Conservation (phyloP, 23 tunicate genomes). For the Ciona savignyi region DNA sequence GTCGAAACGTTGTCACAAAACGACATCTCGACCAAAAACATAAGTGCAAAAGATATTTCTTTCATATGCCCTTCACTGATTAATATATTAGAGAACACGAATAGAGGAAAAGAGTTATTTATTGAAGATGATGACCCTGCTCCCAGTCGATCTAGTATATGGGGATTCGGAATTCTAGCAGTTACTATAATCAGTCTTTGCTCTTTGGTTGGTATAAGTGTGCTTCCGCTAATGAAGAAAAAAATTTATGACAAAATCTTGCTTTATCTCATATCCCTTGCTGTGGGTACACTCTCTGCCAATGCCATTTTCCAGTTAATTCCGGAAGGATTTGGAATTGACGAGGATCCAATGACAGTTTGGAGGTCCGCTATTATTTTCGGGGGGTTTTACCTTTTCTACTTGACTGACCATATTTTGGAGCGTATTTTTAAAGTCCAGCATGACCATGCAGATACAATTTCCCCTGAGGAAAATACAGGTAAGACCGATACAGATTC, state of each 20-base stretch:
- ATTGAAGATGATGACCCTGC: background rate
- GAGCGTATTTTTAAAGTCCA: slow-evolving; percentile 26
- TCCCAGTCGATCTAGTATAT: slow-evolving; percentile 12
- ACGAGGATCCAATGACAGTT: slow-evolving; percentile 47
- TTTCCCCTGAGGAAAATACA: too few species aligned
- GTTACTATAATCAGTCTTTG: slow-evolving; percentile 60
- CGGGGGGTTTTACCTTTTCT: slow-evolving; percentile 63
- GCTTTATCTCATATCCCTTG: slow-evolving; percentile 38
- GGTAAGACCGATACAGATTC: too few species aligned
- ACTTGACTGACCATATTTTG: slow-evolving; percentile 35
- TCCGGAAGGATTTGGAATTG: slow-evolving; percentile 64
- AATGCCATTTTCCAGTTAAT: slow-evolving; percentile 60
- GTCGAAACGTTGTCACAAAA: background rate
- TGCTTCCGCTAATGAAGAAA: slow-evolving; percentile 54
- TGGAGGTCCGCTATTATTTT: slow-evolving; percentile 49
- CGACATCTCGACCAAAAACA: background rate
- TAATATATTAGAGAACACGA: background rate
- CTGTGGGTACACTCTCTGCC: slow-evolving; percentile 54
- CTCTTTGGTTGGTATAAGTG: slow-evolving; percentile 54
- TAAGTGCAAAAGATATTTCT: background rate
- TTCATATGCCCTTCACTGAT: background rate
- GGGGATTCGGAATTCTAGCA: slow-evolving; percentile 45
- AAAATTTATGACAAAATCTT: slow-evolving; percentile 36
- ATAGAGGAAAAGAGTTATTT: background rate
- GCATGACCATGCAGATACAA: slow-evolving; percentile 26